Conservation (phyloP, 2,888 invertebrate species). For the Leuctra nigra region DNA sequence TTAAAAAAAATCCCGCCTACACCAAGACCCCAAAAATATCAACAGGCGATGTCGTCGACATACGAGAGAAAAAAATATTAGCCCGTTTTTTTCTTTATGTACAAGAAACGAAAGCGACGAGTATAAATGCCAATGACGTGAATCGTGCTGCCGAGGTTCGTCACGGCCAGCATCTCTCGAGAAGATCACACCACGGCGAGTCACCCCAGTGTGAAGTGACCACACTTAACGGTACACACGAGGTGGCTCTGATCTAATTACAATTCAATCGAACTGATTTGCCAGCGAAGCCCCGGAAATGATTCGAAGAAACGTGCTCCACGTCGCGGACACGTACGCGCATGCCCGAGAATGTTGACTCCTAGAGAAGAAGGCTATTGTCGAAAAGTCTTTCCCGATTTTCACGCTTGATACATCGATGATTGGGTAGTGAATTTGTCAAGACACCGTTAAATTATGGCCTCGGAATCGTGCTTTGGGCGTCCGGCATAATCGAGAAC, state of each 20-base stretch:
- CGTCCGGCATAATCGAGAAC: too few relatives aligned
- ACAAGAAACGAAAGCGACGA: neutral
- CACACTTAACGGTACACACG: neutral
- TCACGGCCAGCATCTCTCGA: too few relatives aligned
- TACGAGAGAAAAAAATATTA: constrained; percentile 6
- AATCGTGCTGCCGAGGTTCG: too few relatives aligned
- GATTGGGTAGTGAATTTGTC: neutral
- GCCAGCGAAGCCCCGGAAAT: constrained; percentile 8
- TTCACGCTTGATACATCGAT: neutral
- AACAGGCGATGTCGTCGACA: constrained; percentile 6
- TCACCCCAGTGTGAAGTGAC: too few relatives aligned
- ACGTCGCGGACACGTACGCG: constrained; percentile 1
- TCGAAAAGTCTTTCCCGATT: neutral
- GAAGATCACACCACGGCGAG: too few relatives aligned
- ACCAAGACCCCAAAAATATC: constrained; percentile 18
- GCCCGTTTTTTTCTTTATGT: neutral
- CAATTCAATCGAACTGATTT: constrained; percentile 10
- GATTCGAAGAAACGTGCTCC: neutral
- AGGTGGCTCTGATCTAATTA: constrained; percentile 8
- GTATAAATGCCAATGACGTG: neutral
- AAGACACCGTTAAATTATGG: neutral
- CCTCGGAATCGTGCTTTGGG: too few relatives aligned
- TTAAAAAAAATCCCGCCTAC: constrained; percentile 18
- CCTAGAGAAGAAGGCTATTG: neutral
- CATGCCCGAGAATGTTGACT: neutral